These are phyloP conservation scores for Montipora cactus DNA, from an alignment of 64 coral and sea anemone genomes.

Conservation along the genomic window DNA sequence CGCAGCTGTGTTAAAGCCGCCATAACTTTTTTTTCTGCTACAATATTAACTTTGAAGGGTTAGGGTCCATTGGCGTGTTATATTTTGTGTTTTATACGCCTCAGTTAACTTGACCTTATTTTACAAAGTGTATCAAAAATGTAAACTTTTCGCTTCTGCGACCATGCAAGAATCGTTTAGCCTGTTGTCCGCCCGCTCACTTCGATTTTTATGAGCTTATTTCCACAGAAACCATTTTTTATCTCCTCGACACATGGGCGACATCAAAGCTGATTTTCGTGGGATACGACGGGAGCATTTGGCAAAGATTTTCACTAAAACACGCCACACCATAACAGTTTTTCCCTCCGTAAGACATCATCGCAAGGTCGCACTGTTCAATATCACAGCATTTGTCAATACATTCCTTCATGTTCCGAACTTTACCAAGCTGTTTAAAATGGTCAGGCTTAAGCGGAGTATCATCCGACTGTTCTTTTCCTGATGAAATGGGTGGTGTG, in stretches of 20 bases:
- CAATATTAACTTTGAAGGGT: neutral
- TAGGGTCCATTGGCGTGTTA: neutral
- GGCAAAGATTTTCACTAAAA: slow-evolving; percentile 89
- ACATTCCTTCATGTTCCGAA: slow-evolving; percentile 77
- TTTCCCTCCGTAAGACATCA: slow-evolving; percentile 91
- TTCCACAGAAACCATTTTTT: neutral
- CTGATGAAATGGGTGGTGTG: neutral
- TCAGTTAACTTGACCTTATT: neutral
- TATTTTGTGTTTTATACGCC: neutral
- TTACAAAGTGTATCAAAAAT: neutral
- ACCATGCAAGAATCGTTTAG: neutral
- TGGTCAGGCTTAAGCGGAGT: slow-evolving; percentile 69
- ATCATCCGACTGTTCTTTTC: neutral
- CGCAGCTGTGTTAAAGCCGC: neutral
- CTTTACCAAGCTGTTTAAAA: slow-evolving; percentile 81
- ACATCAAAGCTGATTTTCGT: slow-evolving; percentile 87
- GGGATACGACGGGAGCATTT: slow-evolving; percentile 90
- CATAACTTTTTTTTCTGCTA: neutral
- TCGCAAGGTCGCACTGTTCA: slow-evolving; percentile 78
- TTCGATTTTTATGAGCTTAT: neutral
- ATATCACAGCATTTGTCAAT: slow-evolving; percentile 82
- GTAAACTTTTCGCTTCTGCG: neutral
- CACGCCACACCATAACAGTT: slow-evolving; percentile 89
- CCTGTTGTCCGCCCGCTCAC: neutral
- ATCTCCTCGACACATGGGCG: slow-evolving; percentile 63